These are phyloP conservation scores for Esox niger DNA, from an alignment of 2,113 vertebrate species.

Conservation along the genomic window DNA sequence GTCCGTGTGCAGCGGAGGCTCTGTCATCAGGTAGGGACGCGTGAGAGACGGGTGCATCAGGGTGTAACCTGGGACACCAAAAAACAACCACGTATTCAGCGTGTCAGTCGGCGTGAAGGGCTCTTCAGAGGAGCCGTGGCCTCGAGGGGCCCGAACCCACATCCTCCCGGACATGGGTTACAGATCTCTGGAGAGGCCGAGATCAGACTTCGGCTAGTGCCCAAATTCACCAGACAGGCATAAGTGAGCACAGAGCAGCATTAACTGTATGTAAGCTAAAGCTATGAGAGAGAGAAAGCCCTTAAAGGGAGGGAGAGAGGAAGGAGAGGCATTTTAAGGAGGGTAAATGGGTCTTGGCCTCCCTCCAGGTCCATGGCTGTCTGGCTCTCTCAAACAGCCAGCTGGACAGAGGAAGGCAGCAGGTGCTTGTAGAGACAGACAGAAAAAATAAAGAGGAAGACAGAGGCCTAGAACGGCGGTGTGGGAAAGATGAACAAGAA, in stretches of 20 bases:
- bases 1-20: constrained; percentile 93
- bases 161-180: neutral
- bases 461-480: no score
- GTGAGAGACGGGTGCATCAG: constrained; percentile 97
- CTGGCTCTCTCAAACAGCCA: no score
- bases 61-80: constrained; percentile 86
- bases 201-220: neutral
- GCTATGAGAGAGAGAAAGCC: neutral
- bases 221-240: neutral
- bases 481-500: no score
- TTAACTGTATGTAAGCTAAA: constrained; percentile 3
- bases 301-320: neutral
- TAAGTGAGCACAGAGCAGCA: neutral
- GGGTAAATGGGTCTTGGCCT: no score
- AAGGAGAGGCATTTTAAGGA: neutral
- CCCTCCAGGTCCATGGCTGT: no score
- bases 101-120: neutral
- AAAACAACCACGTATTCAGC: neutral
- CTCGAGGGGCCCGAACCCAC: neutral
- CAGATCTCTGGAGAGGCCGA: neutral
- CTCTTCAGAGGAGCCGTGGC: neutral
- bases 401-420: no score
- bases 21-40: constrained; percentile 90
- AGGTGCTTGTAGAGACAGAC: no score
- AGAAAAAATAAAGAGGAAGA: neutral